Evolutionary conservation across 2,888 invertebrate species (phyloP).

Genomic region (Pseudanteris insignis): DNA sequence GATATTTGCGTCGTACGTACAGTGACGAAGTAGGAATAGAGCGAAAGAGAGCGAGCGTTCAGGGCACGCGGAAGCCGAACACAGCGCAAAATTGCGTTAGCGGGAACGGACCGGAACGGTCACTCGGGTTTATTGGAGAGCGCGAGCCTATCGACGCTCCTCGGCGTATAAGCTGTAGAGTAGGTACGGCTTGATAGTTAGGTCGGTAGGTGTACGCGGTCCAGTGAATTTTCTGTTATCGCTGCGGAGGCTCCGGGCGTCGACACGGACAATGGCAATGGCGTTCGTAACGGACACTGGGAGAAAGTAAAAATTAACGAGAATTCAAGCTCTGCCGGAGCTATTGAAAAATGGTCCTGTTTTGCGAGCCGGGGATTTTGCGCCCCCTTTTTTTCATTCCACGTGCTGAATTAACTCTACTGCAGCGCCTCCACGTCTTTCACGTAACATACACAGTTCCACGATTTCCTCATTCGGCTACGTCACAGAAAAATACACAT

Average conservation of each 20-base stretch:
- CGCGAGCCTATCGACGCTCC: slow-evolving; percentile 62
- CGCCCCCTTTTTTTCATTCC: slow-evolving; percentile 49
- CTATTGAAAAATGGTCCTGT: slow-evolving; percentile 64
- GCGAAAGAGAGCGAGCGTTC: slow-evolving; percentile 12
- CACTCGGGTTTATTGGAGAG: slow-evolving; percentile 60
- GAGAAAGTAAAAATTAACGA: slow-evolving; percentile 66
- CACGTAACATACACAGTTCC: too few species aligned
- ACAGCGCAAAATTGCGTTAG: slow-evolving; percentile 57
- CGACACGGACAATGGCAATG: slow-evolving; percentile 52
- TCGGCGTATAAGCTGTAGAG: slow-evolving; percentile 52
- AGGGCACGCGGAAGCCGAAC: slow-evolving; percentile 19
- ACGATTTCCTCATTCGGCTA: too few species aligned
- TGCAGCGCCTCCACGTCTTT: too few species aligned
- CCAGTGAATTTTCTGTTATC: slow-evolving; percentile 64
- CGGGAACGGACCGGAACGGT: slow-evolving; percentile 37
- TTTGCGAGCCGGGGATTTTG: slow-evolving; percentile 54
- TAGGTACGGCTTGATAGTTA: slow-evolving; percentile 22
- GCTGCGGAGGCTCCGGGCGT: slow-evolving; percentile 58
- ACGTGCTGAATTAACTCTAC: too few species aligned
- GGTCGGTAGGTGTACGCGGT: slow-evolving; percentile 49
- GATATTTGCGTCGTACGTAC: slow-evolving; percentile 31
- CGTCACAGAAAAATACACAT: too few species aligned
- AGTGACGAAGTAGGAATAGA: slow-evolving; percentile 26
- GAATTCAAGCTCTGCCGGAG: slow-evolving; percentile 65
- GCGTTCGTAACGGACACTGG: slow-evolving; percentile 53